phyloP scores from a whole-genome alignment of 2,113 vertebrate species.

The Tachysurus fulvidraco region DNA sequence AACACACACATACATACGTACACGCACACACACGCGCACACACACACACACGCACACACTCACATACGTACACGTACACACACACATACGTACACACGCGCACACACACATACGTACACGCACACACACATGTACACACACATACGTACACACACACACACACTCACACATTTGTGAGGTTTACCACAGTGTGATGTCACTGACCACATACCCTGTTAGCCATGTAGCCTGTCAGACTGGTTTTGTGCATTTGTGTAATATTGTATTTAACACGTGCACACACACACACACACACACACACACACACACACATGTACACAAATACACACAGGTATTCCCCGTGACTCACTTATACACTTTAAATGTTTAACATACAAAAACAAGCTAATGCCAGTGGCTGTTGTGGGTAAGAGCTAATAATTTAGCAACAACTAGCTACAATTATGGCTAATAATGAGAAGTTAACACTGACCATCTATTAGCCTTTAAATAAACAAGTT shows the following conservation, averaged over 20 bases:
- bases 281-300: background rate
- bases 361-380: background rate
- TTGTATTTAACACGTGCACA: background rate
- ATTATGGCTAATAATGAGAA: background rate
- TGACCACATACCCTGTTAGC: background rate
- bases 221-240: background rate
- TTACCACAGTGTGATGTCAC: background rate
- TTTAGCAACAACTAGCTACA: no score
- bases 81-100: no score
- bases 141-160: background rate
- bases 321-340: background rate
- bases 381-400: background rate
- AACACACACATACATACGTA: background rate
- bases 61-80: no score
- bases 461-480: no score
- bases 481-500: no score
- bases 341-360: background rate
- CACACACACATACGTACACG: no score
- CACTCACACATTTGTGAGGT: background rate
- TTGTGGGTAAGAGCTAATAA: background rate
- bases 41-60: no score
- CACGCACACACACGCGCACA: no score
- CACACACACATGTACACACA: no score
- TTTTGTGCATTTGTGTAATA: background rate
- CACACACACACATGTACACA: background rate